These are phyloP conservation scores for Ochropacha duplaris DNA, from an alignment of 2,888 invertebrate species.

Conservation along the genomic window DNA sequence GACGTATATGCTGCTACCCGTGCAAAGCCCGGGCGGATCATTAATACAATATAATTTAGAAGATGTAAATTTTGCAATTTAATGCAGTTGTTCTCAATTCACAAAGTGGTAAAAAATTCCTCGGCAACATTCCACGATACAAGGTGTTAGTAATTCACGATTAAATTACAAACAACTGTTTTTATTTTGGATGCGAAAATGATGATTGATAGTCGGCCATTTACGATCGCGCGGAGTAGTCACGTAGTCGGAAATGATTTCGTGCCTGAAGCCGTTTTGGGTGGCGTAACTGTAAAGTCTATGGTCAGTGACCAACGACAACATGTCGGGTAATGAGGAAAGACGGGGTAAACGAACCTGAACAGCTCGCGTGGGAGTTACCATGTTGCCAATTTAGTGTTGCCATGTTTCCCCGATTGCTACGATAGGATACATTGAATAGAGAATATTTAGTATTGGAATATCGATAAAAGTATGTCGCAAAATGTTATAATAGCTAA, in stretches of 20 bases:
- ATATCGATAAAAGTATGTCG: too few relatives aligned
- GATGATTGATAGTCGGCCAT: conserved; percentile 43
- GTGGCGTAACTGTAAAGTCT: conserved; percentile 31
- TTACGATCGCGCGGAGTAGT: conserved; percentile 16
- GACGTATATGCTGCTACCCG: background rate
- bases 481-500: too few relatives aligned
- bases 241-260: conserved; percentile 25
- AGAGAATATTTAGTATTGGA: too few relatives aligned
- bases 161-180: conserved; percentile 2
- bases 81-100: background rate
- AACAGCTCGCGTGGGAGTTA: conserved; percentile 21
- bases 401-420: background rate
- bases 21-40: too few relatives aligned
- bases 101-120: background rate
- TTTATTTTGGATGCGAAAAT: conserved; percentile 24
- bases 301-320: conserved; percentile 40
- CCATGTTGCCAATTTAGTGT: background rate
- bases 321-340: conserved; percentile 24
- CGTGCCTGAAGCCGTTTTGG: conserved; percentile 27
- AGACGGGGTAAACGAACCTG: conserved; percentile 28
- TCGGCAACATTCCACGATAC: background rate
- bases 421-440: background rate
- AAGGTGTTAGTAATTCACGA: conserved; percentile 1
- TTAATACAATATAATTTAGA: too few relatives aligned
- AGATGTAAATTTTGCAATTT: background rate